Conservation (phyloP, 1,140 invertebrate species). For the Uloborus diversus region DNA sequence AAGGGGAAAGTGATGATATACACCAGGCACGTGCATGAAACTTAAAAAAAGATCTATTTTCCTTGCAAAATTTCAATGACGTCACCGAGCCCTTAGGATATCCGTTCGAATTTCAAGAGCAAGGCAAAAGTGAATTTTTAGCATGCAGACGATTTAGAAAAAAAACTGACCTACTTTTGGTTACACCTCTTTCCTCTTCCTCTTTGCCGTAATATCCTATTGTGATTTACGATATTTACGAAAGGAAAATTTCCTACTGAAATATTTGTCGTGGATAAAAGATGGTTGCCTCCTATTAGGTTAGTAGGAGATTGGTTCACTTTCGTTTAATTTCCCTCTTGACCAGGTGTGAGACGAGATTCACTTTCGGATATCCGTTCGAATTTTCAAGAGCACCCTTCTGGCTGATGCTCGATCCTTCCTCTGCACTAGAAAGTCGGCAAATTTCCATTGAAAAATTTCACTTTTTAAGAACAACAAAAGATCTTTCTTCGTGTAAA, state of each 20-base stretch:
- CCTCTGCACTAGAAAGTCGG: too few relatives aligned
- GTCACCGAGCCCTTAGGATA: constrained; percentile 27
- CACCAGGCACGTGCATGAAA: too few relatives aligned
- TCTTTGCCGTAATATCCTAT: too few relatives aligned
- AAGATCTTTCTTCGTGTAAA: background rate
- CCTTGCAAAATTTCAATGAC: background rate
- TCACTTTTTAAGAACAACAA: too few relatives aligned
- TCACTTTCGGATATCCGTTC: constrained; percentile 29
- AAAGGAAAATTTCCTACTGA: too few relatives aligned
- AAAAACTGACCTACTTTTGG: constrained; percentile 28
- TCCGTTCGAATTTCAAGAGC: constrained; percentile 39
- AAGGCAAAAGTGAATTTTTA: background rate
- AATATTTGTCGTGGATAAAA: too few relatives aligned
- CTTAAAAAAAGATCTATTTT: too few relatives aligned
- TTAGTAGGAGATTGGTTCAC: constrained; percentile 11
- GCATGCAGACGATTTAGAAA: background rate
- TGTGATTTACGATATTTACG: too few relatives aligned
- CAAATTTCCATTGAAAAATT: too few relatives aligned
- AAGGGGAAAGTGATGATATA: too few relatives aligned
- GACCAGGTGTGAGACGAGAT: background rate
- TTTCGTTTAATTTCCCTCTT: constrained; percentile 24
- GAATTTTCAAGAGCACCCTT: constrained; percentile 1
- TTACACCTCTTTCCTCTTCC: constrained; percentile 44
- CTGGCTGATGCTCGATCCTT: too few relatives aligned
- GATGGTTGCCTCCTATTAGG: background rate